A percentile compares a stretch with the other conserved stretches of the same genome.
Conservation (phyloP, 2,888 invertebrate species). For the Caenorhabditis sulstoni region DNA sequence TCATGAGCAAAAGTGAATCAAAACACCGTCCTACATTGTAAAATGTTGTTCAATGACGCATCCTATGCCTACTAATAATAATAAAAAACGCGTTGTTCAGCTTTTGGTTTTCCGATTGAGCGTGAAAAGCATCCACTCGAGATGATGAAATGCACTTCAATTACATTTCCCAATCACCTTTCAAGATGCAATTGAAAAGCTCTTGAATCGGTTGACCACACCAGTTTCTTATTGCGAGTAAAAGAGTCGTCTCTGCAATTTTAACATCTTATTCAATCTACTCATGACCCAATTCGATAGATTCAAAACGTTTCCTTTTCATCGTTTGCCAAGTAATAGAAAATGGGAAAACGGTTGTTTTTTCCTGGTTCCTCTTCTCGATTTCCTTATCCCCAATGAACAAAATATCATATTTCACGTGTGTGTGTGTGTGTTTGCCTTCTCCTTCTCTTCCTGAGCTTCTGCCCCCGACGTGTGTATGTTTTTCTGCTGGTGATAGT, state of each 20-base stretch:
- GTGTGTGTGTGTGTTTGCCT: conserved; percentile 34
- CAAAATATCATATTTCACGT: conserved; percentile 55
- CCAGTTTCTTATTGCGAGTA: conserved; percentile 1
- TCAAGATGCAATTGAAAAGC: conserved; percentile 4
- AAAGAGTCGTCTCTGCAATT: neutral
- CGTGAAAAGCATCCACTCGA: no score
- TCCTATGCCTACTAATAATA: neutral
- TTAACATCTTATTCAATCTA: no score
- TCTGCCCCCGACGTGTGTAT: neutral
- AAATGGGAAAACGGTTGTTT: conserved; percentile 43
- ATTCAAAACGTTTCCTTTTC: no score
- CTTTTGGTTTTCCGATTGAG: neutral
- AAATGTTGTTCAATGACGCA: no score
- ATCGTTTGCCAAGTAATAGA: no score
- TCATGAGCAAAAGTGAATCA: conserved; percentile 5
- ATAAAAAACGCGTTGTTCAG: neutral
- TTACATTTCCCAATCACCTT: conserved; percentile 6
- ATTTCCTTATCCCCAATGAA: conserved; percentile 30
- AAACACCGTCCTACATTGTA: no score
- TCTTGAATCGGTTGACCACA: neutral
- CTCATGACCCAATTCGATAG: no score
- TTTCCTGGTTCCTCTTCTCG: conserved; percentile 9
- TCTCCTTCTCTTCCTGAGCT: conserved; percentile 2
- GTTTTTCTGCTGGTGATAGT: no score
- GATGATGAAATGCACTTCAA: conserved; percentile 15